phyloP scores from a whole-genome alignment of 2,888 invertebrate genomes.

The Disparrhopalites patrizii region DNA sequence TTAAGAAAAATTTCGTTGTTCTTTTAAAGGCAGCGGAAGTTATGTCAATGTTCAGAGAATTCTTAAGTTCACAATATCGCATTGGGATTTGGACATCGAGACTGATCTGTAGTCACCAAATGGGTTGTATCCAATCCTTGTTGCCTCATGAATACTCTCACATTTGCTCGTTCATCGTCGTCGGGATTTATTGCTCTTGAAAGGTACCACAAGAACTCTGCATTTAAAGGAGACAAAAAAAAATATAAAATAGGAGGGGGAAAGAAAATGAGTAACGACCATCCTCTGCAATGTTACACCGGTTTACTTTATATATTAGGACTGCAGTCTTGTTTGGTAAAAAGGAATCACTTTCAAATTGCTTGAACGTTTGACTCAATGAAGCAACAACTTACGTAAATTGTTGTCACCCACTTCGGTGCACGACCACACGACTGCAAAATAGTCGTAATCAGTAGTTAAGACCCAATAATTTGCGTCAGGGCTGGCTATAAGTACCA shows the following conservation, averaged over 20 bases:
- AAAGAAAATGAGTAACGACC: too few species aligned
- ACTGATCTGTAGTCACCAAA: constrained; percentile 17
- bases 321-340: not conserved
- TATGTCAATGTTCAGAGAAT: not conserved
- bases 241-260: not conserved
- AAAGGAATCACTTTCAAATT: not conserved
- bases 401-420: constrained; percentile 21
- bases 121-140: not conserved
- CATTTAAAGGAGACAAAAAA: not conserved
- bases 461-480: constrained; percentile 42
- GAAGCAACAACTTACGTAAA: constrained; percentile 24
- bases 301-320: constrained; percentile 2
- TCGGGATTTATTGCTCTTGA: constrained; percentile 25
- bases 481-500: not conserved
- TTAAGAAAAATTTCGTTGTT: not conserved
- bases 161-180: not conserved
- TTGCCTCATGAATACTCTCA: constrained; percentile 7
- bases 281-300: too few species aligned
- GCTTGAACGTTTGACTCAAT: not conserved
- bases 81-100: constrained; percentile 16
- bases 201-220: constrained; percentile 27
- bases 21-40: not conserved
- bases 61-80: not conserved
- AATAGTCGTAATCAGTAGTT: constrained; percentile 43
- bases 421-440: constrained; percentile 45